Percentiles rank a stretch among this genome's conserved stretches.
Conservation (phyloP, 2,888 invertebrate genomes). For the Tetragonula carbonaria region DNA sequence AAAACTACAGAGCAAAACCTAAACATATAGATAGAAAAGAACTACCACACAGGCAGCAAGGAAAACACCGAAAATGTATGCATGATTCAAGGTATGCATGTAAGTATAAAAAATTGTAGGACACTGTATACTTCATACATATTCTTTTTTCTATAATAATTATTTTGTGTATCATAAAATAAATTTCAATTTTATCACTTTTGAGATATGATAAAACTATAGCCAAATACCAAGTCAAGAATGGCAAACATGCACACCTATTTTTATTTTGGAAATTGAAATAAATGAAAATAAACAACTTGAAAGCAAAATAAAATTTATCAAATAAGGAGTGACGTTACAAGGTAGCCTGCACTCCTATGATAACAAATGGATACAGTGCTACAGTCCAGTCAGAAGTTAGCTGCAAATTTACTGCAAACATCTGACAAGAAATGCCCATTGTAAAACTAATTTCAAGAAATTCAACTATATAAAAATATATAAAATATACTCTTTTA, state of each 20-base stretch:
- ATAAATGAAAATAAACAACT: slow-evolving; percentile 38
- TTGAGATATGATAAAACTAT: slow-evolving; percentile 24
- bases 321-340: slow-evolving; percentile 72
- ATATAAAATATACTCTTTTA: background rate
- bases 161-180: background rate
- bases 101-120: slow-evolving; percentile 34
- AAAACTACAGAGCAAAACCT: slow-evolving; percentile 52
- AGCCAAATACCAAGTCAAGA: slow-evolving; percentile 27
- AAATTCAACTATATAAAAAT: slow-evolving; percentile 6
- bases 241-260: slow-evolving; percentile 47
- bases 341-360: slow-evolving; percentile 80
- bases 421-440: slow-evolving; percentile 77
- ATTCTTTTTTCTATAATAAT: background rate
- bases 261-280: slow-evolving; percentile 40
- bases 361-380: slow-evolving; percentile 79
- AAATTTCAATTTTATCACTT: background rate
- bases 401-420: slow-evolving; percentile 66
- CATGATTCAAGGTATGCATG: slow-evolving; percentile 63
- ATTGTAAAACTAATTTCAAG: slow-evolving; percentile 20
- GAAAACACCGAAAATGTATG: slow-evolving; percentile 82
- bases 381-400: slow-evolving; percentile 74
- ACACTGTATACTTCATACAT: slow-evolving; percentile 6
- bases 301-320: slow-evolving; percentile 45
- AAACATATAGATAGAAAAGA: slow-evolving; percentile 61
- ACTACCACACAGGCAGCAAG: slow-evolving; percentile 79